Evolutionary conservation across 2,888 invertebrate species (phyloP).

Genomic region (Lithophane leautieri): DNA sequence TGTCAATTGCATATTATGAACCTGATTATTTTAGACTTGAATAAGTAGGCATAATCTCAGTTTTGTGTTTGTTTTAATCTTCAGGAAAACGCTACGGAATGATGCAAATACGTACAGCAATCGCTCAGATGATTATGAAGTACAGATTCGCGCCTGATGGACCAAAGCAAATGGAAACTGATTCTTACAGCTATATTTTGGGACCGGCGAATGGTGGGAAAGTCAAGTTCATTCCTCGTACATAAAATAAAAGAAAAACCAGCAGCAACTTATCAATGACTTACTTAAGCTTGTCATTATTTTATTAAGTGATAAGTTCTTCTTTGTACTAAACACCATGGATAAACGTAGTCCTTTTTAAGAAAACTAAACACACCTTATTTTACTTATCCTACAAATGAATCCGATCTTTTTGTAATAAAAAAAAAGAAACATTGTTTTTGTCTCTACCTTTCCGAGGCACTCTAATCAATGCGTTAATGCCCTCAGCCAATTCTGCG

Average conservation of each 20-base stretch:
- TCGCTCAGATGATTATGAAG: conserved; percentile 77
- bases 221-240: conserved; percentile 76
- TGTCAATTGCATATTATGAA: neutral
- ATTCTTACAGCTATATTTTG: conserved; percentile 77
- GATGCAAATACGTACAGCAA: conserved; percentile 81
- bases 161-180: conserved; percentile 69
- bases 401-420: neutral
- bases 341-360: conserved; percentile 3
- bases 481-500: conserved; percentile 1
- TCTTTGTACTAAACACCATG: neutral
- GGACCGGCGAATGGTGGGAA: conserved; percentile 74
- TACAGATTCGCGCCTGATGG: conserved; percentile 73
- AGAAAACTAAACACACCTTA: neutral
- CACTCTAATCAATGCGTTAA: conserved; percentile 16
- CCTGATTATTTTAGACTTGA: too few species aligned
- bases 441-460: neutral
- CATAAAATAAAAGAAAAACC: conserved; percentile 15
- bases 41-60: neutral
- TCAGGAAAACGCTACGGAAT: conserved; percentile 84
- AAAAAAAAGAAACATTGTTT: neutral
- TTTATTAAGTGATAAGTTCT: neutral
- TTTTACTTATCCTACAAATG: neutral
- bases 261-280: neutral
- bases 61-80: conserved; percentile 39
- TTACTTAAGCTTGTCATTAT: too few species aligned